Base-by-base conservation (phyloP, 2,888 invertebrate species). In the Melanotus villosus region DNA sequence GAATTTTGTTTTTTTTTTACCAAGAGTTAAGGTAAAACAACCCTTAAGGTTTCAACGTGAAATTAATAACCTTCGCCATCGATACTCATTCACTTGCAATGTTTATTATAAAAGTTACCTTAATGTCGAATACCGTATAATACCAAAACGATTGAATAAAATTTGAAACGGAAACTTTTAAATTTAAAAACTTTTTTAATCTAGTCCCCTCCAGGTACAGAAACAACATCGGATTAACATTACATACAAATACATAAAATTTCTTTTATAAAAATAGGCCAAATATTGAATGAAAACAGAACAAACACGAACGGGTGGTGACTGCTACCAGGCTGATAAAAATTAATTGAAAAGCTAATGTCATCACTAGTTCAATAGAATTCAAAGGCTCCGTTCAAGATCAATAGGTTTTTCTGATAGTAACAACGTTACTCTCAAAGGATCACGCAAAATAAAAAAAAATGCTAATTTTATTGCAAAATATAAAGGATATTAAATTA, bases 321-420 rank as follows among this genome's bases (percentile, higher is more conserved):
- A 18, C 32, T 52, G 52, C 32, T 18, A 26, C 18, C 12, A n/a
- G n/a, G 26, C 32, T 14, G 52, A 52, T 52, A 52, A 52, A 52
- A 52, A 52, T 52, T 52, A 52, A 52, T 52, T 52, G 52, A 32
- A 52, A 52, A 52, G 32, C 18, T 52, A 52, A 52, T 52, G 52
- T 52, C 52, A 10, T 32, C 32, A 9, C 32, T 52, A 32, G 32
- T 32, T 52, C 52, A 52, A 52, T 52, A 52, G 12, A 52, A 52
- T 16, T 7, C 9, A n/a, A 16, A 18, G 16, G 32, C 16, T 12
- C 9, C 32, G 32, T 30, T 52, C 32, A 32, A 52, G 52, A 52
- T 52, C 52, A 52, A 52, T 52, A 50, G 16, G 26, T n/a, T 50
- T 50, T 50, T 26, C 14, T n/a, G 26, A 50, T 23, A 26, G 26